A percentile compares a stretch with the other conserved stretches of the same genome.
Evolutionary conservation across 1,140 invertebrate genomes (phyloP).

Genomic region (Hesperophylax magnus): DNA sequence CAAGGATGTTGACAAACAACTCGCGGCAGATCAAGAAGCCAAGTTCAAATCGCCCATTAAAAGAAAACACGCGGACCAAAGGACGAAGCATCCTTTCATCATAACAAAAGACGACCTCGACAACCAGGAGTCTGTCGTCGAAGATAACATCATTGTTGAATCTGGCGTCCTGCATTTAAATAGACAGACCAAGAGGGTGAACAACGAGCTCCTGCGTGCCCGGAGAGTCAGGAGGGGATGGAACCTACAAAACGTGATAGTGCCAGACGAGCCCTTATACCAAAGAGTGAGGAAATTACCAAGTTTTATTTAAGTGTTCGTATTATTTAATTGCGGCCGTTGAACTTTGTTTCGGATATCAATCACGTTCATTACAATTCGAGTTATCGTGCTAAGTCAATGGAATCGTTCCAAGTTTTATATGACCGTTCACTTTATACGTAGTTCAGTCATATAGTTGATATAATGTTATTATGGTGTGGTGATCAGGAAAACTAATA

Average conservation of each 20-base stretch:
- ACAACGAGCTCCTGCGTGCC: slow-evolving; percentile 55
- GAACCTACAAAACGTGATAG: slow-evolving; percentile 69
- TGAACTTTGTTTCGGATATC: not conserved
- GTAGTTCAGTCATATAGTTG: too few species aligned
- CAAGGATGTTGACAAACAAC: slow-evolving; percentile 12
- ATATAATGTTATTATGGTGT: too few species aligned
- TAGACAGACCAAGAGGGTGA: slow-evolving; percentile 59
- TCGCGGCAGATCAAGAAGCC: slow-evolving; percentile 1
- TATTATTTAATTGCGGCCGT: slow-evolving; percentile 20
- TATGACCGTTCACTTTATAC: too few species aligned
- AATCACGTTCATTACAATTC: not conserved
- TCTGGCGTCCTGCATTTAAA: slow-evolving; percentile 66
- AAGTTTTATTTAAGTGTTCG: not conserved
- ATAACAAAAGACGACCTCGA: slow-evolving; percentile 57
- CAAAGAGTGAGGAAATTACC: slow-evolving; percentile 43
- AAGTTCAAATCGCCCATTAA: slow-evolving; percentile 20
- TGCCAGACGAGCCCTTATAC: slow-evolving; percentile 62
- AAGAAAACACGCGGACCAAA: slow-evolving; percentile 22
- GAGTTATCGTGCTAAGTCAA: not conserved
- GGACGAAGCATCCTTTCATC: slow-evolving; percentile 56
- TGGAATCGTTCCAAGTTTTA: slow-evolving; percentile 18
- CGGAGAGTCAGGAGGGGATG: slow-evolving; percentile 67
- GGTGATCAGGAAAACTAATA: slow-evolving; percentile 10
- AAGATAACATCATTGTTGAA: slow-evolving; percentile 68
- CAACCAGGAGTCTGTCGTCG: slow-evolving; percentile 63